Conservation (phyloP, 2,113 vertebrate species). For the Anhinga rufa region DNA sequence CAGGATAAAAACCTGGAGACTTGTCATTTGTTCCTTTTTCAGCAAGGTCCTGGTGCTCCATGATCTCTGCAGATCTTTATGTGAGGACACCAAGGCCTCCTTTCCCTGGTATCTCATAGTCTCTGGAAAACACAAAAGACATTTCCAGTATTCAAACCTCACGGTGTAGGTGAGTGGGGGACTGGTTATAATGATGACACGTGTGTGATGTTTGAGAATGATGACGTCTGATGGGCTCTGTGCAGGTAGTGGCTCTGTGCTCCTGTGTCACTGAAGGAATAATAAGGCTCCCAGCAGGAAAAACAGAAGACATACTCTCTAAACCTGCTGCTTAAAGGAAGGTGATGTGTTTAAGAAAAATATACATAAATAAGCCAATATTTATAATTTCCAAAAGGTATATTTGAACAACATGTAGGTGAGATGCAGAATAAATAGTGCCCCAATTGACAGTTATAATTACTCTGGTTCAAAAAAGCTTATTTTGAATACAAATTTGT, state of each 20-base stretch:
- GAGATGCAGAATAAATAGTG: not conserved
- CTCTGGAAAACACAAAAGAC: not conserved
- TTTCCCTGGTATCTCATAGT: not conserved
- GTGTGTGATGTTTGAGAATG: not conserved
- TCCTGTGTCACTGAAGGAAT: not conserved
- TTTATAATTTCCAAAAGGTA: not conserved
- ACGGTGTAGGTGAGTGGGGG: not conserved
- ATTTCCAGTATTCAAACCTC: not conserved
- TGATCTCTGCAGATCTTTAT: not conserved
- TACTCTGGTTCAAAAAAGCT: not conserved
- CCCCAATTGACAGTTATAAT: not conserved
- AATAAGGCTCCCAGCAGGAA: not conserved
- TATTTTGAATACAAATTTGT: not conserved
- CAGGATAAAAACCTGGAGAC: not conserved
- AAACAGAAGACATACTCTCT: not conserved
- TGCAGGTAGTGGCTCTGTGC: not conserved
- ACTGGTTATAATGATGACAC: not conserved
- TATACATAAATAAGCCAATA: not conserved
- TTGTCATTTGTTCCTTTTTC: not conserved
- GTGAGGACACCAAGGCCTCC: not conserved
- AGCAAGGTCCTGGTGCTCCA: not conserved
- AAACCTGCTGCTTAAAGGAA: not conserved
- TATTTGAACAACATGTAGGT: not conserved
- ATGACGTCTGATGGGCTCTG: not conserved
- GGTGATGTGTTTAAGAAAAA: not conserved